Conservation (phyloP, 2,113 vertebrate genomes). For the Circaetus gallicus region DNA sequence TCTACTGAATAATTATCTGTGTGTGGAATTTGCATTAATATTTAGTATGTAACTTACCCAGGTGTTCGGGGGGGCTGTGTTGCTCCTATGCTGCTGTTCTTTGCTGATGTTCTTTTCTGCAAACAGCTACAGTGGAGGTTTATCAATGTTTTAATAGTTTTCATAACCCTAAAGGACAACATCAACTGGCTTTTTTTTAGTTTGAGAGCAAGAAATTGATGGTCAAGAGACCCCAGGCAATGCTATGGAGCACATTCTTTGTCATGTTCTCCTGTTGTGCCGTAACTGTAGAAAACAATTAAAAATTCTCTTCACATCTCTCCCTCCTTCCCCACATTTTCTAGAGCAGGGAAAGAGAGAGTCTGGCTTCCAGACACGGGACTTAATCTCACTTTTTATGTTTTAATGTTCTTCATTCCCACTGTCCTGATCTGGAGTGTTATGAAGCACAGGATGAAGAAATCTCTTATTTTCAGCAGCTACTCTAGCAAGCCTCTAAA, state of each 20-base stretch:
- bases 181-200: not conserved
- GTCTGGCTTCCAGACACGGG: not conserved
- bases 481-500: not conserved
- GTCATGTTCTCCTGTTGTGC: not conserved
- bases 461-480: not conserved
- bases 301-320: not conserved
- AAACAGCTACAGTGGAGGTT: fast-evolving
- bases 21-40: not conserved
- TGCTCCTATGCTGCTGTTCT: not conserved
- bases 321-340: not conserved
- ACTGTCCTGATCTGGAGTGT: not conserved
- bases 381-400: not conserved
- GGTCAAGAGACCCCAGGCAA: not conserved
- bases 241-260: not conserved
- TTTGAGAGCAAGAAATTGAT: not conserved
- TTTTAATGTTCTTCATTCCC: not conserved
- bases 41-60: not conserved
- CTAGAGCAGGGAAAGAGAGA: too few species aligned
- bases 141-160: not conserved
- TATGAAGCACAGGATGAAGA: not conserved
- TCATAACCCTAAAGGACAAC: not conserved
- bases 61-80: not conserved
- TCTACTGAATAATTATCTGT: not conserved
- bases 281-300: not conserved
- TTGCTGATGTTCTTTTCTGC: not conserved